Evolutionary conservation across 2,113 vertebrate species (phyloP).

Genomic region (Oryctolagus cuniculus): DNA sequence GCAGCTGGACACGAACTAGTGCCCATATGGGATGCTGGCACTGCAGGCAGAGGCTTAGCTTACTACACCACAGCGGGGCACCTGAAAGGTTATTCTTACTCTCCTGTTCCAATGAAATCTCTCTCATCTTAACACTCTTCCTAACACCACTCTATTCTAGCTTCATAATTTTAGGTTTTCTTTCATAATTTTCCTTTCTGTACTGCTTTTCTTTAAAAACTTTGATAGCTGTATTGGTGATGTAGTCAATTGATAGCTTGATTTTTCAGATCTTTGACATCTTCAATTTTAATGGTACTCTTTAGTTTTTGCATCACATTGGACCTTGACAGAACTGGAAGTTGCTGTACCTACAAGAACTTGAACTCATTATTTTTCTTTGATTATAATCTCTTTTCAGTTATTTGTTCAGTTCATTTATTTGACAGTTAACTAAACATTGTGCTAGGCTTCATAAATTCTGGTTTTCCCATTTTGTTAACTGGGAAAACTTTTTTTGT

Average conservation of each 20-base stretch:
- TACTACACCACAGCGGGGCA: no score
- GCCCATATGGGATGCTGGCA: no score
- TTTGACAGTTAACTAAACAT: slow-evolving; percentile 17
- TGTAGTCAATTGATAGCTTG: not conserved
- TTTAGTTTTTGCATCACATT: not conserved
- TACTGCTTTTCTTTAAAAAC: slow-evolving; percentile 34
- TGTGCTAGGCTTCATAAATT: not conserved
- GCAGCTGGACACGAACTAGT: no score
- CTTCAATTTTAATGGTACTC: slow-evolving; percentile 33
- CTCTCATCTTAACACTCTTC: slow-evolving; percentile 1
- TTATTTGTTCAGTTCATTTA: slow-evolving; percentile 27
- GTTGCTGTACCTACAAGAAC: slow-evolving; percentile 1
- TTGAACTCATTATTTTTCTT: slow-evolving; percentile 39
- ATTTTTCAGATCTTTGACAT: slow-evolving; percentile 23
- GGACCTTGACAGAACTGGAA: slow-evolving; percentile 34
- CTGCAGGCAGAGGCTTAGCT: no score
- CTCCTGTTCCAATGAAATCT: not conserved
- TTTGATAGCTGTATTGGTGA: not conserved
- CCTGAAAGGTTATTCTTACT: not conserved
- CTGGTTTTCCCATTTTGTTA: slow-evolving; percentile 16
- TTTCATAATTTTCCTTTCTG: slow-evolving; percentile 13
- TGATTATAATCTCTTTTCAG: not conserved
- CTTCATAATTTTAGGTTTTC: slow-evolving; percentile 38
- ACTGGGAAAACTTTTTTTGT: not conserved
- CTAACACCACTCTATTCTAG: not conserved